Conservation (phyloP, 1,140 invertebrate species). For the Drosophila tsacasi region DNA sequence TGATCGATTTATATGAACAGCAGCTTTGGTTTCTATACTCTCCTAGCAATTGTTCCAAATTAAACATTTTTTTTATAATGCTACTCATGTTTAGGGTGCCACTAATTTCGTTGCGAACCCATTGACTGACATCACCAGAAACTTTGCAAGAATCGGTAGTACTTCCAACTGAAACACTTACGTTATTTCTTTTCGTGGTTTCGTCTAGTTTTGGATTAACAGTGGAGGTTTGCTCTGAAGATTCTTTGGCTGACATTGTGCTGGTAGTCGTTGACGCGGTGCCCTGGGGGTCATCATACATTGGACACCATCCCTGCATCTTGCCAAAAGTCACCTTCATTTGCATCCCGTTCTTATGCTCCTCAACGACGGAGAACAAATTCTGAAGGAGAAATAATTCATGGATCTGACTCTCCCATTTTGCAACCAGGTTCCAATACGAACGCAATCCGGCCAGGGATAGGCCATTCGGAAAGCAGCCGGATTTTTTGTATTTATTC, state of each 20-base stretch:
- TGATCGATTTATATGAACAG: constrained; percentile 46
- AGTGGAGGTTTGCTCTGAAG: not conserved
- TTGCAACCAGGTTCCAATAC: constrained; percentile 27
- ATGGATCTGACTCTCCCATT: constrained; percentile 30
- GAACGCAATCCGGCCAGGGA: not conserved
- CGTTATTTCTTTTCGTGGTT: not conserved
- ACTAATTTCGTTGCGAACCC: constrained; percentile 42
- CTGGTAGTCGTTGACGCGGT: not conserved
- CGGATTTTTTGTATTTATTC: not conserved
- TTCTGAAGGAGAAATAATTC: constrained; percentile 22
- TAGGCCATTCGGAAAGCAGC: constrained; percentile 26
- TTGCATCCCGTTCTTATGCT: not conserved
- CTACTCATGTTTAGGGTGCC: not conserved
- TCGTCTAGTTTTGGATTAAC: not conserved
- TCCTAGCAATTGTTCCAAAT: constrained; percentile 2
- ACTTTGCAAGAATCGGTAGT: not conserved
- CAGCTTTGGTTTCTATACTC: constrained; percentile 5
- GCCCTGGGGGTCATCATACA: not conserved
- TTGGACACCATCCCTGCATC: constrained; percentile 8
- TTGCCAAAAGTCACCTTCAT: constrained; percentile 28
- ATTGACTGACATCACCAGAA: constrained; percentile 3
- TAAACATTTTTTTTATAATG: not conserved
- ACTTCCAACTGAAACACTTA: not conserved
- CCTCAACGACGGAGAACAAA: no score
- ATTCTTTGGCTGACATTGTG: not conserved